Base-by-base conservation (phyloP, 2,888 invertebrate species). In the Muscina levida region DNA sequence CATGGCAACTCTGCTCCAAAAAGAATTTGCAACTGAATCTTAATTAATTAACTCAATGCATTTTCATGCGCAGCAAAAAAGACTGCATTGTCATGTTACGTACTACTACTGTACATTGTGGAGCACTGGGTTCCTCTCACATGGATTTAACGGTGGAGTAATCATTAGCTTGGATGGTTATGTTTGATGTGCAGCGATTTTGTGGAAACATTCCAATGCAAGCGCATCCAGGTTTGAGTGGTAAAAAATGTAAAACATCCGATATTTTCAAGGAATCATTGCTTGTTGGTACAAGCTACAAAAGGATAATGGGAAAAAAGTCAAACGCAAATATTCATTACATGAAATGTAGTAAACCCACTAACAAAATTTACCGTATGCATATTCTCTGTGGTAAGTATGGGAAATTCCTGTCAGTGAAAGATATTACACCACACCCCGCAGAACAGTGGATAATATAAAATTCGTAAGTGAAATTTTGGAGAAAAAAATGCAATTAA, bases 11-110 rank as follows among this genome's bases (percentile, higher is more conserved):
- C 46, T 46, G 24, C 10, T 66, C 13, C 15, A n/a, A n/a, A 72
- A 73, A 77, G 53, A 73, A 82, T 82, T 81, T 82, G 70, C 84
- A 72, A 71, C 74, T 73, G 82, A 84, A 79, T 82, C 76, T 82
- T 82, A 84, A 84, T 84, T 84, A 84, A 84, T 83, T 84, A 84
- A 79, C 82, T 79, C 76, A 26, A 72, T 62, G 79, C 82, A 77
- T 71, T 79, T 65, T 74, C 74, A 68, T 77, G 81, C 77, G 72
- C 71, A 68, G 71, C 53, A 59, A 24, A 56, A 22, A 56, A 26
- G 26, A 56, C 17, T n/a, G 24, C 31, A 26, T 15, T 37, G 53
- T 19, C 53, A 65, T 13, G 72, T 56, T 59, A 15, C 24, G 26
- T 26, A 17, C 44, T 66, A 48, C 24, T 31, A 31, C 4, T 3